These are phyloP conservation scores for Aporrectodea caliginosa DNA, from an alignment of 1,140 invertebrate species.

Conservation along the genomic window DNA sequence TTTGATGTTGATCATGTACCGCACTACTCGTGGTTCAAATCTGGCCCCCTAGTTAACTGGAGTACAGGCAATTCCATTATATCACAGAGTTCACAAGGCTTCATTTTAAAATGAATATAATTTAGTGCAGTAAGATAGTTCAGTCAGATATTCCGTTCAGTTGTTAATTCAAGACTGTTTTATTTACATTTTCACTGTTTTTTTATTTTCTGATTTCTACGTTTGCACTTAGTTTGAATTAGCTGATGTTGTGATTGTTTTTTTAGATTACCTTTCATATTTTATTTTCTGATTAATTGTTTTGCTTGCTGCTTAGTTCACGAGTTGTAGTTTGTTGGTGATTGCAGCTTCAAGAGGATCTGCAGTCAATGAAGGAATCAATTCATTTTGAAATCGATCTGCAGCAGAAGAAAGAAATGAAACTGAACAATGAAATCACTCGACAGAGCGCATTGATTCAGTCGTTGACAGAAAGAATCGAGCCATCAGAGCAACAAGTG, in stretches of 20 bases:
- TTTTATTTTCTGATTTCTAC: not conserved
- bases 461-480: not conserved
- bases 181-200: not conserved
- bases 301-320: too few relatives aligned
- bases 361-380: not conserved
- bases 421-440: not conserved
- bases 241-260: not conserved
- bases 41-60: too few relatives aligned
- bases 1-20: too few relatives aligned
- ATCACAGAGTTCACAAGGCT: too few relatives aligned
- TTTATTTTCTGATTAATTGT: not conserved
- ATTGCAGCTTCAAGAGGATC: not conserved
- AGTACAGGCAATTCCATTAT: too few relatives aligned
- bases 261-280: not conserved
- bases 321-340: too few relatives aligned
- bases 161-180: too few relatives aligned
- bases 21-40: too few relatives aligned
- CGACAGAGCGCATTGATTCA: not conserved
- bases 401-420: not conserved
- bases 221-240: too few relatives aligned
- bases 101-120: too few relatives aligned
- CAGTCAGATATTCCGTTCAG: too few relatives aligned
- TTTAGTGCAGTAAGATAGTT: too few relatives aligned
- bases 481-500: not conserved
- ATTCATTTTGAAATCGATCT: not conserved